Evolutionary conservation across 2,797 vertebrate species (phyloP).

Genomic region (Helarctos malayanus): DNA sequence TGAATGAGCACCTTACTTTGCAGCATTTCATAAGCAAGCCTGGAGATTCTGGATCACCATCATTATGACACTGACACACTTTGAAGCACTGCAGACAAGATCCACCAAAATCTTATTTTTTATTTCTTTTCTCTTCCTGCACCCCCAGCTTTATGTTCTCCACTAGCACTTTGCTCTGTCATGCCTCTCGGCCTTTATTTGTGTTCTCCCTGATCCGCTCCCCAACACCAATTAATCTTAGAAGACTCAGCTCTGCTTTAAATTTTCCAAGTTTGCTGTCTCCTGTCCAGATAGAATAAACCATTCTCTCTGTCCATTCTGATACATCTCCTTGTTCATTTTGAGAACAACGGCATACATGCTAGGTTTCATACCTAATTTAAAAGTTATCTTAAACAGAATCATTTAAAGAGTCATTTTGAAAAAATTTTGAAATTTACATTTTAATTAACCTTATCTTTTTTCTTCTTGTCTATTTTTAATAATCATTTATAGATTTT

Average conservation of each 20-base stretch:
- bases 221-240: not conserved
- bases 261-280: not conserved
- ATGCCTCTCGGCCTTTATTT: not conserved
- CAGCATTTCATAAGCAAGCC: not conserved
- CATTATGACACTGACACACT: not conserved
- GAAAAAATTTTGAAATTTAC: not conserved
- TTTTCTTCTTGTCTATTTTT: slow-evolving; percentile 22
- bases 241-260: not conserved
- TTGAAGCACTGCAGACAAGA: not conserved
- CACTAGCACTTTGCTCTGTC: not conserved
- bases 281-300: not conserved
- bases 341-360: not conserved
- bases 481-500: not conserved
- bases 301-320: not conserved
- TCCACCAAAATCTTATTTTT: not conserved
- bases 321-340: not conserved
- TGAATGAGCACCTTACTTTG: not conserved
- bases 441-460: not conserved
- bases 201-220: not conserved
- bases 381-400: not conserved
- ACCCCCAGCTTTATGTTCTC: not conserved
- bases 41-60: not conserved
- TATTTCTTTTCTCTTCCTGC: not conserved
- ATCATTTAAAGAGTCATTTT: not conserved
- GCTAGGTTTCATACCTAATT: slow-evolving; percentile 9